phyloP scores from a whole-genome alignment of 2,113 vertebrate genomes.

The Calidris pugnax region DNA sequence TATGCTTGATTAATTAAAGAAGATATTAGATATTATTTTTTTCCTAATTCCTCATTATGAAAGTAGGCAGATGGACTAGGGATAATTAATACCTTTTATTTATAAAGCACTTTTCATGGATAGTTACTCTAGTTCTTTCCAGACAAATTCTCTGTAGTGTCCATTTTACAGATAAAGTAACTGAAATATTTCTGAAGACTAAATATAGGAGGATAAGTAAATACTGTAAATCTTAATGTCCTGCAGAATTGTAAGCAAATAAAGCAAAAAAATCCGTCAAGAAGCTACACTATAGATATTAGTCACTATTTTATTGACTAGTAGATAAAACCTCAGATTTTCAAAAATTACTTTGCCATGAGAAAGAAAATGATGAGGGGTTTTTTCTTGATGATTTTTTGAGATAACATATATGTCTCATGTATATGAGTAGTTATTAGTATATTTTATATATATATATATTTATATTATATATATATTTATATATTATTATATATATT shows the following conservation, averaged over 20 bases:
- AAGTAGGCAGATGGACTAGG: neutral
- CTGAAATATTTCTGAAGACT: neutral
- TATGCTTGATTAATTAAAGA: neutral
- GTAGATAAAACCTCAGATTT: neutral
- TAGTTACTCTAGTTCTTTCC: neutral
- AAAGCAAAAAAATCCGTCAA: neutral
- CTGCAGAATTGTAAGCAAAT: neutral
- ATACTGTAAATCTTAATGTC: neutral
- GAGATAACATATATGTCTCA: neutral
- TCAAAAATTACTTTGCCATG: neutral
- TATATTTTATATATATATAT: no score
- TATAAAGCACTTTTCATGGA: neutral
- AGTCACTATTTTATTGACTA: neutral
- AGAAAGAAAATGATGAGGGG: fast-evolving
- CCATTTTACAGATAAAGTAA: neutral
- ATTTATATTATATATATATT: no score
- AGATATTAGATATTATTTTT: neutral
- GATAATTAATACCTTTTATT: neutral
- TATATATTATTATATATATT: no score
- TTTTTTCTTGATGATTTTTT: neutral
- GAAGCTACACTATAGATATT: neutral
- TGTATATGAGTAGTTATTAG: no score
- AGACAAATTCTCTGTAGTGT: neutral
- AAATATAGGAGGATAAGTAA: neutral
- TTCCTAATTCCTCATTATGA: neutral